A percentile compares a stretch with the other conserved stretches of the same genome.
These are phyloP conservation scores for Promerops cafer DNA, from an alignment of 2,113 vertebrate genomes.

Conservation along the genomic window DNA sequence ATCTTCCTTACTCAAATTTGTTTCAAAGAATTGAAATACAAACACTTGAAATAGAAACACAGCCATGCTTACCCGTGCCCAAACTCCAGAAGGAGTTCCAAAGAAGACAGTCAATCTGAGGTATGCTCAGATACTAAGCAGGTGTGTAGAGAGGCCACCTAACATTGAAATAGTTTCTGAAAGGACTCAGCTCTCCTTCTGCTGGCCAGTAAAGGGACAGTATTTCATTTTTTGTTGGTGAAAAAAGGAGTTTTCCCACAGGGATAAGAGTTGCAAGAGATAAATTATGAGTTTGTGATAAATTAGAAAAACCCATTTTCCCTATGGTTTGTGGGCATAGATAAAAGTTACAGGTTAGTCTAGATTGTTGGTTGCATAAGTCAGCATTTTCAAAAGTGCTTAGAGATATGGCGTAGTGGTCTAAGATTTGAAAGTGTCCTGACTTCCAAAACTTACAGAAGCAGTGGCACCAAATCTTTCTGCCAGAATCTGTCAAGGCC, in stretches of 20 bases:
- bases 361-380: not conserved
- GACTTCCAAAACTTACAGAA: not conserved
- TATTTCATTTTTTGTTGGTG: not conserved
- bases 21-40: not conserved
- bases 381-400: not conserved
- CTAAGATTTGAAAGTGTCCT: not conserved
- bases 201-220: not conserved
- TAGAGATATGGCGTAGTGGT: rapidly evolving
- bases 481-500: not conserved
- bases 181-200: not conserved
- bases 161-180: not conserved
- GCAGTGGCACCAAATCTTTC: not conserved
- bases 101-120: not conserved
- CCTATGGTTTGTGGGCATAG: not conserved
- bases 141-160: not conserved
- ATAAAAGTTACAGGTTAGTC: not conserved
- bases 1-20: not conserved
- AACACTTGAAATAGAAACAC: not conserved
- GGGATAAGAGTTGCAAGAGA: not conserved
- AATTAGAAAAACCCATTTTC: not conserved
- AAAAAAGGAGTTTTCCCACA: not conserved
- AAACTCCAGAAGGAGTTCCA: not conserved
- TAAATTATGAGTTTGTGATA: not conserved
- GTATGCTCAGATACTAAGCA: not conserved
- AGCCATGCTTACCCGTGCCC: rapidly evolving